Conservation (phyloP, 2,797 vertebrate genomes). For the Artibeus jamaicensis region DNA sequence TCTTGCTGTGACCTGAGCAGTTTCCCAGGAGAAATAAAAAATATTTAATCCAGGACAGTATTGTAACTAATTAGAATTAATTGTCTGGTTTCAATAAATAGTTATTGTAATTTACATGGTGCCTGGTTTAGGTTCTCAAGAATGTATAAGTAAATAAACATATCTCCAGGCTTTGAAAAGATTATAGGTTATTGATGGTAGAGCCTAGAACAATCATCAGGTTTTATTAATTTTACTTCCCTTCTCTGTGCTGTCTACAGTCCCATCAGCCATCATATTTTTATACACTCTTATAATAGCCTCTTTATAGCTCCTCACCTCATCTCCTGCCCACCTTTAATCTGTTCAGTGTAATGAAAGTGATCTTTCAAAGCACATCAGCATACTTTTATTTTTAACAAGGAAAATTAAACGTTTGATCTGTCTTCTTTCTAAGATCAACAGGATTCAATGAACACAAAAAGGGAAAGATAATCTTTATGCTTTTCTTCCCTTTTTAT, state of each 20-base stretch:
- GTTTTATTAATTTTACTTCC: not conserved
- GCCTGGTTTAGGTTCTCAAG: not conserved
- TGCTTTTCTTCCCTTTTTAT: not conserved
- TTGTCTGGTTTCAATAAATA: not conserved
- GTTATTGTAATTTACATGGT: not conserved
- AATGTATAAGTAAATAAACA: not conserved
- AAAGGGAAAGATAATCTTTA: not conserved
- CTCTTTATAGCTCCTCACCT: not conserved
- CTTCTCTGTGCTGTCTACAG: not conserved
- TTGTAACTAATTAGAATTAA: conserved; percentile 12
- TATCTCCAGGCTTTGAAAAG: not conserved
- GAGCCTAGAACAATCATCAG: not conserved
- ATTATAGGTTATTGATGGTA: not conserved
- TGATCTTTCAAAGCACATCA: not conserved
- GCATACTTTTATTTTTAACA: not conserved
- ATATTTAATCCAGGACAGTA: conserved; percentile 22
- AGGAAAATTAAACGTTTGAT: not conserved
- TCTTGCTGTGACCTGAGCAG: not conserved
- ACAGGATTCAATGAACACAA: not conserved
- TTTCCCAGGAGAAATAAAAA: conserved; percentile 4
- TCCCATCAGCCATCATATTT: not conserved
- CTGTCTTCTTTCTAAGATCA: not conserved
- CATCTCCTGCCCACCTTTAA: not conserved
- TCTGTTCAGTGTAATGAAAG: not conserved
- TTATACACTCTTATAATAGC: not conserved